Evolutionary conservation across 2,888 invertebrate species (phyloP).

Genomic region (Colostygia pectinataria): DNA sequence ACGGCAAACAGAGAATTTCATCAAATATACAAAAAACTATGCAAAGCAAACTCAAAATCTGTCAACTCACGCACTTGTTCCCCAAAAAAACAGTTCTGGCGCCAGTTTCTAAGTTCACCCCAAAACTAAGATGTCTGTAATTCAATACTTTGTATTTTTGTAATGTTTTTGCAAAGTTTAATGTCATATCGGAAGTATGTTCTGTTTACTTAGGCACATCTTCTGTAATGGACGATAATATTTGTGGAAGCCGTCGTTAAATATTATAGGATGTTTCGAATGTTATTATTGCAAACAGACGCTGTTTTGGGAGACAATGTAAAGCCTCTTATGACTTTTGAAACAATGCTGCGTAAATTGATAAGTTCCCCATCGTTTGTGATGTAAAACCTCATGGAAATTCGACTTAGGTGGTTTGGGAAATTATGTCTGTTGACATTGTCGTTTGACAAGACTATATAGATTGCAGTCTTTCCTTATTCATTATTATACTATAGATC

Average conservation of each 20-base stretch:
- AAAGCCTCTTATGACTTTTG: slow-evolving; percentile 27
- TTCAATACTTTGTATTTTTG: slow-evolving; percentile 61
- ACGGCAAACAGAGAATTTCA: no score
- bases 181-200: slow-evolving; percentile 69
- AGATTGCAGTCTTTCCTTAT: no score
- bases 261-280: slow-evolving; percentile 50
- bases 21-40: background rate
- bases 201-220: slow-evolving; percentile 69
- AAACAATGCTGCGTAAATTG: slow-evolving; percentile 21
- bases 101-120: slow-evolving; percentile 50
- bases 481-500: no score
- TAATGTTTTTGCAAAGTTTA: slow-evolving; percentile 67
- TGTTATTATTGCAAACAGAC: slow-evolving; percentile 59
- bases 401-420: background rate
- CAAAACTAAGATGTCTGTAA: slow-evolving; percentile 55
- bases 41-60: slow-evolving; percentile 28
- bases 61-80: slow-evolving; percentile 41
- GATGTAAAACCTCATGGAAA: slow-evolving; percentile 12
- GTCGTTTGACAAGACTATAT: no score
- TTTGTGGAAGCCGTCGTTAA: slow-evolving; percentile 57
- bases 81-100: slow-evolving; percentile 56
- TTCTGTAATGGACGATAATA: slow-evolving; percentile 69
- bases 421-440: no score
- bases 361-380: slow-evolving; percentile 8
- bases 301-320: slow-evolving; percentile 32